phyloP scores from a whole-genome alignment of 2,888 invertebrate species.

The Osmoderma eremita region DNA sequence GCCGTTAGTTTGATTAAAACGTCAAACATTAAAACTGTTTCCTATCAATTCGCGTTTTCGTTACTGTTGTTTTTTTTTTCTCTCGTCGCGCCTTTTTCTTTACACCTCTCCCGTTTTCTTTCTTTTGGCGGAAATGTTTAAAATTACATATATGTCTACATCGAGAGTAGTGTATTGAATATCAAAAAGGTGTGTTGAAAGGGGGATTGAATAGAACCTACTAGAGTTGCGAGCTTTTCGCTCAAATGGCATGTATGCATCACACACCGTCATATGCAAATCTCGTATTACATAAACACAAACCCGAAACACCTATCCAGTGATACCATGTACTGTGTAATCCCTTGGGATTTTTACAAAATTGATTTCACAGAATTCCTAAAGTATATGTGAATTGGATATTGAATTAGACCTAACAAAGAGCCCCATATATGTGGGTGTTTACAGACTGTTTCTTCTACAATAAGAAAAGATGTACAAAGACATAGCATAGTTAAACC shows the following conservation, averaged over 20 bases:
- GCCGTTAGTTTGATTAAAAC: constrained; percentile 49
- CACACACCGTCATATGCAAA: constrained; percentile 50
- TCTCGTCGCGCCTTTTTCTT: not conserved
- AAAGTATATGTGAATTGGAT: constrained; percentile 33
- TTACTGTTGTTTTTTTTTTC: constrained; percentile 31
- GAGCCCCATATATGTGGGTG: not conserved
- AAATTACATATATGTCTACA: constrained; percentile 51
- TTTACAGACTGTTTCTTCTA: too few species aligned
- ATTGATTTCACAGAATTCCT: constrained; percentile 40
- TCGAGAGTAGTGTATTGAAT: constrained; percentile 52
- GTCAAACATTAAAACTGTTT: constrained; percentile 44
- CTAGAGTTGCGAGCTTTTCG: constrained; percentile 45
- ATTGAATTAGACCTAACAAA: constrained; percentile 36
- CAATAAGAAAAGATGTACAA: too few species aligned
- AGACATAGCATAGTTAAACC: too few species aligned
- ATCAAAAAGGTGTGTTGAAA: constrained; percentile 49
- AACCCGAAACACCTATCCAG: constrained; percentile 45
- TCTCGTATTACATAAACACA: constrained; percentile 43
- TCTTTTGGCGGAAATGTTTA: constrained; percentile 48
- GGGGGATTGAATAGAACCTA: constrained; percentile 44
- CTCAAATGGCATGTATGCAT: constrained; percentile 52
- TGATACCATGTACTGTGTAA: constrained; percentile 36
- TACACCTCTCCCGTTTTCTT: not conserved
- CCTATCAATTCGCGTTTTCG: constrained; percentile 45
- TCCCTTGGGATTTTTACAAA: constrained; percentile 40